A percentile compares a stretch with the other conserved stretches of the same genome.
phyloP scores from a whole-genome alignment of 2,888 invertebrate genomes.

The Tridacna crocea region DNA sequence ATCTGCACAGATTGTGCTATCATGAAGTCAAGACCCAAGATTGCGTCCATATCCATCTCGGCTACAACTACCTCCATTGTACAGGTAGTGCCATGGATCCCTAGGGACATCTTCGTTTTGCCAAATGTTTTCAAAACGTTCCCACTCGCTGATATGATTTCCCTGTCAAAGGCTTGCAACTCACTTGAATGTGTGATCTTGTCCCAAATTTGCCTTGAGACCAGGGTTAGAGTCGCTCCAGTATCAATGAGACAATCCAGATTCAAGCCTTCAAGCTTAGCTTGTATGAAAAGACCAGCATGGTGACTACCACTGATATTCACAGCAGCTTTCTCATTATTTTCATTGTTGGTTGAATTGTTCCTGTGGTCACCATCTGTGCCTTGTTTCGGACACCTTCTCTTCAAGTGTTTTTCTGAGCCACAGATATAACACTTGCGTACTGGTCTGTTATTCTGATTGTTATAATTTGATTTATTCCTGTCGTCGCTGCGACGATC shows the following conservation, averaged over 20 bases:
- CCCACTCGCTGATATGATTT: conserved; percentile 10
- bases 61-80: conserved; percentile 27
- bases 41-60: conserved; percentile 30
- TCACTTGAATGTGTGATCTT: background rate
- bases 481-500: too few species aligned
- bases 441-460: background rate
- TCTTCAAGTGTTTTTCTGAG: conserved; percentile 16
- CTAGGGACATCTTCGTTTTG: background rate
- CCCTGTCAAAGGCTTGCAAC: background rate
- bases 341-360: background rate
- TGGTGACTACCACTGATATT: background rate
- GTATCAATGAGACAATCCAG: conserved; percentile 23
- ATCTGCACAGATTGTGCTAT: background rate
- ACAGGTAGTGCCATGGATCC: background rate
- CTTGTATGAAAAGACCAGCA: conserved; percentile 16
- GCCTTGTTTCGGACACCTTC: conserved; percentile 10
- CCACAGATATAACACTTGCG: conserved; percentile 19
- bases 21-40: conserved; percentile 38
- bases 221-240: conserved; percentile 29
- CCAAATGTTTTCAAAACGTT: conserved; percentile 1
- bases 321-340: background rate
- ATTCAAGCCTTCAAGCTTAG: background rate
- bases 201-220: conserved; percentile 16
- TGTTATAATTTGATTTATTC: too few species aligned
- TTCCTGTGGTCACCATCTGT: background rate